phyloP scores from a whole-genome alignment of 2,113 vertebrate genomes.

The Hepsetus odoe region DNA sequence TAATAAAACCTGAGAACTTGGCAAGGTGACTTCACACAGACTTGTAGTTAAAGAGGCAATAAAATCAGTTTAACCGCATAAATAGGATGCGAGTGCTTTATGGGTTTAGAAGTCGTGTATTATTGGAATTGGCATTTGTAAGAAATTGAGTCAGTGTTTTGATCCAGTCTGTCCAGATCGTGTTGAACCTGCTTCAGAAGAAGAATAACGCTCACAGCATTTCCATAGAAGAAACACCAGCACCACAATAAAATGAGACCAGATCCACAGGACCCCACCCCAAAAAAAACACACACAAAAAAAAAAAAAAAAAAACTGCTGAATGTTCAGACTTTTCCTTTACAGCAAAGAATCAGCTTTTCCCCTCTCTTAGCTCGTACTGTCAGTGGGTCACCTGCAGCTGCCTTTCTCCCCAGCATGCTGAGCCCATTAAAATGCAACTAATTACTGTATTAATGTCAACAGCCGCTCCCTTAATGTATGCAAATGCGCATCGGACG shows the following conservation, averaged over 20 bases:
- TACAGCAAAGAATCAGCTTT: not conserved
- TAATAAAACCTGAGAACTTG: constrained; percentile 71
- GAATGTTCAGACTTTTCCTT: not conserved
- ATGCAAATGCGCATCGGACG: constrained; percentile 53
- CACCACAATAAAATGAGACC: not conserved
- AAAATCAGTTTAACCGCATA: constrained; percentile 70
- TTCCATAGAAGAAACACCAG: not conserved
- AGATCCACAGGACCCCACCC: not conserved
- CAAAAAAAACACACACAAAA: no score
- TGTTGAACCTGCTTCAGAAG: not conserved
- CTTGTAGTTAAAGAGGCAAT: constrained; percentile 69
- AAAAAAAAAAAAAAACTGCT: no score
- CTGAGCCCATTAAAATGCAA: constrained; percentile 47
- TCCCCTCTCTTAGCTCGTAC: not conserved
- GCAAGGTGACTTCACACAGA: constrained; percentile 73
- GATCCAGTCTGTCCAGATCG: not conserved
- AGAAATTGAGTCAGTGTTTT: not conserved
- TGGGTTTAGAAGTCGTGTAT: constrained; percentile 66
- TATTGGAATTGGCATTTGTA: constrained; percentile 39
- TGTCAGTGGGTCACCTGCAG: constrained; percentile 6
- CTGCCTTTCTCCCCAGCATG: not conserved
- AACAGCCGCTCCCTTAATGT: constrained; percentile 42
- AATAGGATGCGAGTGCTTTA: constrained; percentile 66
- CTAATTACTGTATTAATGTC: constrained; percentile 52
- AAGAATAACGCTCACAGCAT: not conserved